Conservation (phyloP, 2,113 vertebrate species). For the Silurus asotus region DNA sequence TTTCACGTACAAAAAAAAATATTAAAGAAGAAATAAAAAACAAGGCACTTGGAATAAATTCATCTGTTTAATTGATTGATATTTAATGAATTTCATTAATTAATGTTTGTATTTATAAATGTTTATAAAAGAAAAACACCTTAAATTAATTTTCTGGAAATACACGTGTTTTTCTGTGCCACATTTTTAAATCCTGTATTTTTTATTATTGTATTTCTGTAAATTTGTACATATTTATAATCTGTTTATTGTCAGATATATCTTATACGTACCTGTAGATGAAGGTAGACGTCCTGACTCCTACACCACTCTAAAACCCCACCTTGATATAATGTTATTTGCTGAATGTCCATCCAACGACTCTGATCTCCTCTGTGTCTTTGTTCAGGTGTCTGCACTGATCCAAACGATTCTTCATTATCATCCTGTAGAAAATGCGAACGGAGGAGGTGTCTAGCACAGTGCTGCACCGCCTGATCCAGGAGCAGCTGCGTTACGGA, state of each 20-base stretch:
- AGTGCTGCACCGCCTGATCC: slow-evolving; percentile 95
- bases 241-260: too few relatives aligned
- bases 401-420: slow-evolving; percentile 1
- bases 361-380: background rate
- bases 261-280: too few relatives aligned
- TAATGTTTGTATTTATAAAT: background rate
- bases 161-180: too few relatives aligned
- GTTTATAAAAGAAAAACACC: background rate
- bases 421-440: slow-evolving; percentile 75
- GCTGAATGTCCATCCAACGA: background rate
- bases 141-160: too few relatives aligned
- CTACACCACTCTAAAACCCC: background rate
- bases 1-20: background rate
- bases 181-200: too few relatives aligned
- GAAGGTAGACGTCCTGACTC: background rate
- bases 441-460: slow-evolving; percentile 91
- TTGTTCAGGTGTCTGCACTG: background rate
- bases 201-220: too few relatives aligned
- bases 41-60: background rate
- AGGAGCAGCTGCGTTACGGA: slow-evolving; percentile 94
- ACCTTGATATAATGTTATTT: background rate
- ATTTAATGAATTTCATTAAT: too few relatives aligned
- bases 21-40: background rate
- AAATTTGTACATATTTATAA: too few relatives aligned
- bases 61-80: background rate